Conservation (phyloP, 2,113 vertebrate species). For the Anguilla rostrata region DNA sequence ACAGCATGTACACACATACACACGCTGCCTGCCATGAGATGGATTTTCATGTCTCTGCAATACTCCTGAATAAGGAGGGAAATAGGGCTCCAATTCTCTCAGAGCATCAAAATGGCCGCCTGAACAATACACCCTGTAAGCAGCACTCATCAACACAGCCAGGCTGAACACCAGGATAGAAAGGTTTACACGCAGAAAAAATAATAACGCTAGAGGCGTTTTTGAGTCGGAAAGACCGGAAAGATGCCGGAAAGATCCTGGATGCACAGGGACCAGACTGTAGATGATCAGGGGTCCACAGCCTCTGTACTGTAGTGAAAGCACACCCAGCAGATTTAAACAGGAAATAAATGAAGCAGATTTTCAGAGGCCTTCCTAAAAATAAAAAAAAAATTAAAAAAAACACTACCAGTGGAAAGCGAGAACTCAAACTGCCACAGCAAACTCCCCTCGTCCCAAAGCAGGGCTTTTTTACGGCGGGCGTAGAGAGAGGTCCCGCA, state of each 20-base stretch:
- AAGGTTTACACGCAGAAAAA: background rate
- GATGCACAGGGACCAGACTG: background rate
- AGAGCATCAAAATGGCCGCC: background rate
- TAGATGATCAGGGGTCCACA: background rate
- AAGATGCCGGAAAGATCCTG: background rate
- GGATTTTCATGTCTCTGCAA: too few species aligned
- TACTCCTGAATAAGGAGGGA: background rate
- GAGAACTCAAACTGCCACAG: background rate
- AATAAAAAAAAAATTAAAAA: background rate
- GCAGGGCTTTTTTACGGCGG: background rate
- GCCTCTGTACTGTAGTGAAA: background rate
- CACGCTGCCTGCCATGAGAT: too few species aligned
- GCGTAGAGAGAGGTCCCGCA: background rate
- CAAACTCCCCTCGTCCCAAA: background rate
- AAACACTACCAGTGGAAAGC: background rate
- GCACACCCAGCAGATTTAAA: background rate
- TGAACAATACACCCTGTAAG: background rate
- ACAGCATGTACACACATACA: too few species aligned
- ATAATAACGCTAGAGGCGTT: background rate
- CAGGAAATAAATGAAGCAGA: constrained; percentile 1
- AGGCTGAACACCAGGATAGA: background rate
- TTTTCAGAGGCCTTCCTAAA: background rate
- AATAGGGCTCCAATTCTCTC: background rate
- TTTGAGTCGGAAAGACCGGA: too few species aligned
- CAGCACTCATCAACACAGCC: background rate